Base-by-base conservation (phyloP, 2,888 invertebrate genomes). In the Mythimna albipuncta region DNA sequence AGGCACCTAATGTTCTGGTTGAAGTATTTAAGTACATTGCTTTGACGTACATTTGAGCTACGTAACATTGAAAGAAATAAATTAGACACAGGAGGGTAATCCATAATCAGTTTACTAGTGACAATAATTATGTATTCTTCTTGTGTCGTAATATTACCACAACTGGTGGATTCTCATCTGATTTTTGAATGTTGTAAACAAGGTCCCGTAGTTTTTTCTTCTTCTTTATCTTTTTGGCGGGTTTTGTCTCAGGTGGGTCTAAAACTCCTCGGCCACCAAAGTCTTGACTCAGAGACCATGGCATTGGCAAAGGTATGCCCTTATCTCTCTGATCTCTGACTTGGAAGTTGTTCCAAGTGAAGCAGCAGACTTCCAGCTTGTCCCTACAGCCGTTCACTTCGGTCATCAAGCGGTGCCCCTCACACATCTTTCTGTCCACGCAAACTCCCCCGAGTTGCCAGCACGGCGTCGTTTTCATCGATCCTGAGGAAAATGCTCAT, bases 401-500 rank as follows among this genome's bases (percentile, higher is more conserved):
- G 0, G 93, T 87, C 13, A 93, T 77, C 21, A 69, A 94, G 10
- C 81, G 85, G 54, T 85, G 86, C 2, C 93, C 93, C 2, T 84
- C 80, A 64, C 96, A 96, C n/a, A 95, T 86, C 16, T 90, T 88
- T 72, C 87, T 67, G 70, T 90, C 84, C 58, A 96, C 83, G 83
- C 96, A 96, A 77, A 96, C 92, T 0, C 96, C 96, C 2, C 94
- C 94, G 2, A 89, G 86, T 62, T 82, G 44, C 94, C 95, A 95
- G 81, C 96, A 96, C 1, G 93, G 90, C 3, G 95, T 94, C 2
- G 90, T 85, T 81, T 88, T 80, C 89, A 95, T 75, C 0, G 94
- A 94, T 79, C 92, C 95, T 95, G 83, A 58, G 72, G 75, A 85
- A 76, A 81, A 82, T 7, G 57, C 70, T 73, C 9, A 81, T 74